Evolutionary conservation across 2,113 vertebrate genomes (phyloP).

Genomic region (Rhegmatorhina hoffmannsi): DNA sequence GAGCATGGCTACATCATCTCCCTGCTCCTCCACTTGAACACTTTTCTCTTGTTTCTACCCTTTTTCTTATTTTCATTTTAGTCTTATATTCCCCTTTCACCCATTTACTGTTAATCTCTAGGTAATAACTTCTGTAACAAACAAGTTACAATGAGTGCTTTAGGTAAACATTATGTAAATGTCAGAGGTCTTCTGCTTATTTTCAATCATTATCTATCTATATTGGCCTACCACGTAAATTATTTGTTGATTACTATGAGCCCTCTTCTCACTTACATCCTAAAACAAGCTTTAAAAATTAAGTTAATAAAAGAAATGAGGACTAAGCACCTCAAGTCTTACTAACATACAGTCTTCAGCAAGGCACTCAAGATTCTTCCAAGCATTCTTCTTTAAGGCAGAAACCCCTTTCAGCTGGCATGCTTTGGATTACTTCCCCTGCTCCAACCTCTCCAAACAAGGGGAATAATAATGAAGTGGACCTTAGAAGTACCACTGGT

Average conservation of each 20-base stretch:
- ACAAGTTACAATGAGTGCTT: background rate
- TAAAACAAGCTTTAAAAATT: background rate
- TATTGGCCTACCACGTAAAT: background rate
- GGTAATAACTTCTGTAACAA: constrained; percentile 13
- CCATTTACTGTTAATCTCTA: background rate
- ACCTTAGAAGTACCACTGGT: background rate
- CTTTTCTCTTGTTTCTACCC: background rate
- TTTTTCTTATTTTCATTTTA: background rate
- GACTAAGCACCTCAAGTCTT: background rate
- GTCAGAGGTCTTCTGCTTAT: constrained; percentile 2
- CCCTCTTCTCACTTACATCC: background rate
- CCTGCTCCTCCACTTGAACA: background rate
- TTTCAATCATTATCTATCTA: background rate
- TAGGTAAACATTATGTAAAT: background rate
- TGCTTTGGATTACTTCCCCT: background rate
- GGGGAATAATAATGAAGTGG: background rate
- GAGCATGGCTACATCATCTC: background rate
- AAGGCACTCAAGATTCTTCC: background rate
- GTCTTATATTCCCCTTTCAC: background rate
- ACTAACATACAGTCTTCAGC: background rate
- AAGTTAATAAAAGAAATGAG: background rate
- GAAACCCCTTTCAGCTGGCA: background rate
- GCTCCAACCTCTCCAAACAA: background rate
- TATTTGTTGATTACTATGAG: background rate
- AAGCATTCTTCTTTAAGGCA: background rate